phyloP scores from a whole-genome alignment of 2,797 vertebrate species.

The Phrynocephalus vlangalii region DNA sequence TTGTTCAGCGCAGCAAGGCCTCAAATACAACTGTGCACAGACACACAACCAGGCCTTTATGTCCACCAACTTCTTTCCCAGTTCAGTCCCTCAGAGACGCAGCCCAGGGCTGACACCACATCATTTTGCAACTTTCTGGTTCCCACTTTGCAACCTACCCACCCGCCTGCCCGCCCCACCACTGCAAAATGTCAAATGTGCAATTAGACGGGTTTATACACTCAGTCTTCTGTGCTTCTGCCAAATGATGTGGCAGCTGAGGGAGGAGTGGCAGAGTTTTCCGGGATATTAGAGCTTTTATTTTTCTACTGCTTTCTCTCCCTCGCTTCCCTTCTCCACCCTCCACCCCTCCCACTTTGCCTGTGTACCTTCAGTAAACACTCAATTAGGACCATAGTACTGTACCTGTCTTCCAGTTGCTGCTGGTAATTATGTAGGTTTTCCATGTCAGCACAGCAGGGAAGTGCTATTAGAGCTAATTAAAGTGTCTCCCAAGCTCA shows the following conservation, averaged over 20 bases:
- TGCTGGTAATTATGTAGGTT: slow-evolving; percentile 76
- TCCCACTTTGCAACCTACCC: background rate
- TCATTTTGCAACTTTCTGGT: background rate
- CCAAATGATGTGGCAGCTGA: background rate
- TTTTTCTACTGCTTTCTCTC: background rate
- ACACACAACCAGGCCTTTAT: background rate
- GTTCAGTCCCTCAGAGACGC: background rate
- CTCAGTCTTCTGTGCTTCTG: background rate
- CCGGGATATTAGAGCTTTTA: slow-evolving; percentile 12
- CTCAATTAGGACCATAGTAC: slow-evolving; percentile 74
- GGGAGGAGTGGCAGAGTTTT: background rate
- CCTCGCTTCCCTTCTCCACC: background rate
- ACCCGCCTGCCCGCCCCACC: background rate
- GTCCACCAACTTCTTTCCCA: too few relatives aligned
- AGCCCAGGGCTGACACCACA: background rate
- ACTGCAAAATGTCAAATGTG: slow-evolving; percentile 28
- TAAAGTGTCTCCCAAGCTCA: slow-evolving; percentile 48
- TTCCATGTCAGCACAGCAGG: slow-evolving; percentile 69
- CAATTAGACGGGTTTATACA: slow-evolving; percentile 15
- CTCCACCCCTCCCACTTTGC: background rate
- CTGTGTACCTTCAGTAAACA: slow-evolving; percentile 70
- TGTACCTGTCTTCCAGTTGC: slow-evolving; percentile 68
- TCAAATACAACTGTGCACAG: background rate
- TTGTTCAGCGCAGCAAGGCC: background rate
- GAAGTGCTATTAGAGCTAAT: slow-evolving; percentile 69